phyloP scores from a whole-genome alignment of 2,888 invertebrate species.

The Andrena trimmerana region DNA sequence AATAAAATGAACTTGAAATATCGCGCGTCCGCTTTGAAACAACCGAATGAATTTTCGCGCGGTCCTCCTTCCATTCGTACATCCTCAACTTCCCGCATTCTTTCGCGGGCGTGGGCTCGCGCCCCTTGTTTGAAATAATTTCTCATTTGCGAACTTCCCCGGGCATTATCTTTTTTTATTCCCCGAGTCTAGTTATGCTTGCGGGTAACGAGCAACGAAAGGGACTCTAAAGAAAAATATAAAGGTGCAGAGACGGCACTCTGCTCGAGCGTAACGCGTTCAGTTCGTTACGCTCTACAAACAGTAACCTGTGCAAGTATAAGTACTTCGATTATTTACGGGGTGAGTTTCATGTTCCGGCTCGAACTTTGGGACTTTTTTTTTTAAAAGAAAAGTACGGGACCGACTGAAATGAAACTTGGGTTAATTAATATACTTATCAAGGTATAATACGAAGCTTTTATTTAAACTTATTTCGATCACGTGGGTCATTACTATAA shows the following conservation, averaged over 20 bases:
- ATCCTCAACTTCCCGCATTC: slow-evolving; percentile 15
- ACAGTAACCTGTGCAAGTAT: background rate
- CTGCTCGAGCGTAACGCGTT: too few species aligned
- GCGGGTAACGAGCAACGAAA: slow-evolving; percentile 16
- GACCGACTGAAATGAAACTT: too few species aligned
- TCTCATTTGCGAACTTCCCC: slow-evolving; percentile 46
- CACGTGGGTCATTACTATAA: too few species aligned
- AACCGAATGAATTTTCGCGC: background rate
- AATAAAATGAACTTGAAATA: too few species aligned
- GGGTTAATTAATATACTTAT: too few species aligned
- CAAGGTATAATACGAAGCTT: too few species aligned
- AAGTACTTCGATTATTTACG: too few species aligned
- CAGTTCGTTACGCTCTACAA: background rate
- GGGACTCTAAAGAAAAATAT: slow-evolving; percentile 14
- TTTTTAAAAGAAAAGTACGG: too few species aligned
- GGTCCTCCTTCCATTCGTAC: background rate
- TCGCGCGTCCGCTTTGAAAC: background rate
- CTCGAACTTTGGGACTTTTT: too few species aligned
- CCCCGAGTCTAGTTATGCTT: background rate
- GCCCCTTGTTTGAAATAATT: slow-evolving; percentile 38
- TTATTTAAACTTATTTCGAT: too few species aligned
- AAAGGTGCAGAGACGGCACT: slow-evolving; percentile 2
- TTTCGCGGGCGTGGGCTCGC: background rate
- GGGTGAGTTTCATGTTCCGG: too few species aligned
- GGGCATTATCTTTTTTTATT: slow-evolving; percentile 26